Evolutionary conservation across 2,113 vertebrate species (phyloP), one percentile per base, ranked within the genome.

Genomic region (Semnopithecus entellus): DNA sequence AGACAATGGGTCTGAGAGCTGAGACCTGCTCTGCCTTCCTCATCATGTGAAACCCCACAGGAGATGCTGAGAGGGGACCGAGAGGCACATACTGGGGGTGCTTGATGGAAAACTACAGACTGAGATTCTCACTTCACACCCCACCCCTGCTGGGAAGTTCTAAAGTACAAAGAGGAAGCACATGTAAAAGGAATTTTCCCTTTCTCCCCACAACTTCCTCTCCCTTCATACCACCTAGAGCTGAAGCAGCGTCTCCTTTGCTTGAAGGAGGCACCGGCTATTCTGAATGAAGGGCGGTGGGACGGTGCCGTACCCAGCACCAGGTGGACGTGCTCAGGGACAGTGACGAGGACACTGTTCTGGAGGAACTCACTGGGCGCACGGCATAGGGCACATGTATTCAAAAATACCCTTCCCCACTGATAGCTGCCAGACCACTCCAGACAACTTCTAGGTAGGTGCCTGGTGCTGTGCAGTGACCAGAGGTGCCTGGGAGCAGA

Each of bases 61-160:
- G 35, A 83, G 85, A 61, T 80, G 83, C 93, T 61, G 75, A 66
- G 43, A 75, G 85, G 79, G 75, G 52, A 80, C 75, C 64, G 64
- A 86, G 57, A 23, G 55, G 10, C 52, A 12, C 12, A 5, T 20
- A 81, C 23, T 40, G 40, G 20, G 86, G 84, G 43, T 81, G 72
- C 94, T 52, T 22, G 78, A 59, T 97, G 97, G 98, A 98, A 98
- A 98, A 94, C 76, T 98, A 97, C 97, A 96, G 90, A 35, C 75
- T 6, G 80, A 50, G 45, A 38, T 1, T 48, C 68, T 59, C 52
- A 27, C 61, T 90, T 90, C 87, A 88, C 59, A 87, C 83, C 86
- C 78, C 50, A 72, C 45, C 9, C 32, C 90, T 90, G 85, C 66
- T 18, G 78, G 78, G 96, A 97, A 70, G 91, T 86, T 57, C 84